Evolutionary conservation across 2,113 vertebrate species (phyloP), one percentile per base, ranked within the genome.

Genomic region (Hucho hucho): DNA sequence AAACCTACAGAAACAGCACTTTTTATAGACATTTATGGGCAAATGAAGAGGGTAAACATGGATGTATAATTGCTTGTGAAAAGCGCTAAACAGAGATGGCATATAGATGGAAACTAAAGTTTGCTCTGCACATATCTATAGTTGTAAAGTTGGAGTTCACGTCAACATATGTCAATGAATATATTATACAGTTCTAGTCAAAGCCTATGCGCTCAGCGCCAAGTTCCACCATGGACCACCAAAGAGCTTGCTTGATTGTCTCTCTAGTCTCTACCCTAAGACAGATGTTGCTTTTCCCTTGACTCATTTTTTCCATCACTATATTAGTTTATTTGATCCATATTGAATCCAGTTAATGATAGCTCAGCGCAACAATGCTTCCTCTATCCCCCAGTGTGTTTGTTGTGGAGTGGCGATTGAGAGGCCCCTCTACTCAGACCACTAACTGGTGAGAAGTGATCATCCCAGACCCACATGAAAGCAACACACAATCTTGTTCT

Each of bases 21-120:
- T 75, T 69, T 75, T 68, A 43, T 69, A 13, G 56, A 78, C 47
- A 68, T 77, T 76, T 83, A 83, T 76, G 28, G 37, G 64, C 69
- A 78, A 78, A 67, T 75, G 75, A 79, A 43, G 37, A 53, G 69
- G 73, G 56, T 11, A 76, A 74, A 47, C 20, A 75, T 73, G 16
- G 72, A 18, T 16, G 12, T 75, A 20, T 72, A 16, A 72, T 69
- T 37, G 12, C 37, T 43, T 43, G 9, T 43, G 37, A 59, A 69
- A 79, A 43, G 37, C 0, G 2, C 74, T 68, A 9, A 61, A 75
- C 37, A 11, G 7, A 43, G 37, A 43, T 43, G 37, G 11, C 18
- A 4, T 79, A 37, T 65, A 43, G 37, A 43, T 11, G 37, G 37
- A 12, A 32, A 64, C 16, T 1, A 65, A 49, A 26, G 72, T 13